phyloP scores from a whole-genome alignment of 2,797 vertebrate species.

The Pygocentrus nattereri region DNA sequence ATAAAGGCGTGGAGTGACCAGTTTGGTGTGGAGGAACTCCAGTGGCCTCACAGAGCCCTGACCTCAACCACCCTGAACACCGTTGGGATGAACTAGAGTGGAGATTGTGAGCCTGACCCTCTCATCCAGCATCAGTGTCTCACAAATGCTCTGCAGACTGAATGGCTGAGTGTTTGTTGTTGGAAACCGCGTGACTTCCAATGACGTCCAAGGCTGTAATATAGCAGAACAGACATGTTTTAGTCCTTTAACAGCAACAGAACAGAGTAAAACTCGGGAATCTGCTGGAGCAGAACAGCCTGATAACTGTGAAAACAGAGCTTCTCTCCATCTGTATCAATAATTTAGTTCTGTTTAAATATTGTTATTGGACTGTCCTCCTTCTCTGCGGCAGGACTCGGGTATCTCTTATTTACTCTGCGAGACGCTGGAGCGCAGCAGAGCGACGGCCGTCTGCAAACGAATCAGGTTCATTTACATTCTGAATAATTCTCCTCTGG shows the following conservation, averaged over 20 bases:
- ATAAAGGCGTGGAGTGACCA: no score
- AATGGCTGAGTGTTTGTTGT: neutral
- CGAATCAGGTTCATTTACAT: neutral
- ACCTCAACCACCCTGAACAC: no score
- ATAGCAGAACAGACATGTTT: neutral
- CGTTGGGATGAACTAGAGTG: no score
- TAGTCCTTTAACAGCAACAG: neutral
- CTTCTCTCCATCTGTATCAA: neutral
- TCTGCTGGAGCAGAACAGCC: neutral
- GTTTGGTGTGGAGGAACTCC: no score
- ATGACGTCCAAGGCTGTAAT: neutral
- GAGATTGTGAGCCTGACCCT: no score
- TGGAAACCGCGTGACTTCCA: neutral
- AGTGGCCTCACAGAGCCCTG: no score
- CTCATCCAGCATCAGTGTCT: no score
- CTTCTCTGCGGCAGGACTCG: neutral
- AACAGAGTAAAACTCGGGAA: neutral
- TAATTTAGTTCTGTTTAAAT: constrained; percentile 11
- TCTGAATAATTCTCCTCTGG: neutral
- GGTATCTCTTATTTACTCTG: constrained; percentile 4
- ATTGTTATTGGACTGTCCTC: constrained; percentile 18
- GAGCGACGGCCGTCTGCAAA: neutral
- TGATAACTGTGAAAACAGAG: neutral
- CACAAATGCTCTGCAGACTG: no score
- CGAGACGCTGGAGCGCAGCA: neutral